Base-by-base conservation (phyloP, 2,113 vertebrate species). In the Malurus cyaneus region DNA sequence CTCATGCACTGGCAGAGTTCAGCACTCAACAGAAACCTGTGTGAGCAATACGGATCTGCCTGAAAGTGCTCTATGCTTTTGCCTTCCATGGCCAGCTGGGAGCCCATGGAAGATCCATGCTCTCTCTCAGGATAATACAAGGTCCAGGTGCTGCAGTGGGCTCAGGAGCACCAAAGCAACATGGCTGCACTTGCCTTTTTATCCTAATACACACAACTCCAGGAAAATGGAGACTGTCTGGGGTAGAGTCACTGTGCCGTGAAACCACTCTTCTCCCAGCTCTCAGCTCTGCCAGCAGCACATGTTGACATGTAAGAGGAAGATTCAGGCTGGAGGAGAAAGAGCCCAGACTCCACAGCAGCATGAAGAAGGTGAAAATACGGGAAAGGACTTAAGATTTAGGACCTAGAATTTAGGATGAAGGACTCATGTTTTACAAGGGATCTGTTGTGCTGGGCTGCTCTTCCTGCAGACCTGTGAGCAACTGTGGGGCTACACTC, bases 231-330 rank as follows among this genome's bases (percentile, higher is more conserved):
- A 47, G 13, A 11, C 32, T 1, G 9, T 23, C 49, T 39, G 21
- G 28, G n/a, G 36, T 69, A 67, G n/a, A 2, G 2, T 39, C 25
- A 31, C 57, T n/a, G 20, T 36, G 36, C 57, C 82, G 24, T 32
- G 23, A 80, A 76, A 28, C n/a, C 18, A 11, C 50, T 44, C 49
- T 31, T 52, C 26, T 54, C 29, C 21, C 50, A 52, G 61, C 61
- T 50, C 69, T 84, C 53, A 21, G 52, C 70, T 59, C 18, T 62
- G 42, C 74, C 25, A 46, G 32, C 50, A 56, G 73, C 50, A 29
- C 18, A 2, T 1, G 7, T 18, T 2, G 1, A 41, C 1, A 0
- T 11, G 25, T 2, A 17, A 54, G 32, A 24, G 13, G 11, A 66
- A 81, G 42, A 28, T 70, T 53, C 49, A 49, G 24, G 18, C 36